Evolutionary conservation across 2,113 vertebrate species (phyloP), one percentile per base, ranked within the genome.

Genomic region (Hiodon tergisus): DNA sequence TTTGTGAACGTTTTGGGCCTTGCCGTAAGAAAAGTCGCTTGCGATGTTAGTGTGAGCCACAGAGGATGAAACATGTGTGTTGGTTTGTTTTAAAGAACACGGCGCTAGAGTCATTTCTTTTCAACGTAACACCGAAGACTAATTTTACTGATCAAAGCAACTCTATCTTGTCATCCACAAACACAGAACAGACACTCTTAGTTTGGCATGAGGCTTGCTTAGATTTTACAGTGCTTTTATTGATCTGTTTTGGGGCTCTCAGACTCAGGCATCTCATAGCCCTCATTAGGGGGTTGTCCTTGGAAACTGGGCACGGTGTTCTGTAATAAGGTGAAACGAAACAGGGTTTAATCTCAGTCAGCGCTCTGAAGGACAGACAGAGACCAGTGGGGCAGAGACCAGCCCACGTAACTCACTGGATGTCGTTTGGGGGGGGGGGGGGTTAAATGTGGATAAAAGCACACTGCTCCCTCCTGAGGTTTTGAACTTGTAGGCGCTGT

Each of bases 371-470:
- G 50, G 17, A 17, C 31, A 54, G 75, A 31, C 48, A 17, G 54
- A 13, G 10, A 6, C 16, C 62, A 55, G 57, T 5, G 51, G 73
- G 67, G 8, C 11, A 73, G 59, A 52, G 51, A 63, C 55, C 46
- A 66, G 53, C 8, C 31, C 55, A 14, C 53, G 17, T 57, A 13
- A 66, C 31, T 13, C 46, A 58, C 46, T 48, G 58, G 52, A 65
- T 47, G 61, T 70, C 76, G 65, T 66, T 16, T 10, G 3, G 31
- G 31, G 31, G 31, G 2, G 31, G 0, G 31, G 31, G 31, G 31
- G 67, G 78, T 71, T 76, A 65, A 73, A 70, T 66, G 47, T 4
- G 60, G 52, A 73, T 76, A 67, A 73, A 65, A 59, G n/a, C 58
- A 58, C 65, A 51, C 46, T 53, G 47, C 66, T 73, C 71, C 46